phyloP scores from a whole-genome alignment of 2,113 vertebrate species.

The Gila orcuttii region DNA sequence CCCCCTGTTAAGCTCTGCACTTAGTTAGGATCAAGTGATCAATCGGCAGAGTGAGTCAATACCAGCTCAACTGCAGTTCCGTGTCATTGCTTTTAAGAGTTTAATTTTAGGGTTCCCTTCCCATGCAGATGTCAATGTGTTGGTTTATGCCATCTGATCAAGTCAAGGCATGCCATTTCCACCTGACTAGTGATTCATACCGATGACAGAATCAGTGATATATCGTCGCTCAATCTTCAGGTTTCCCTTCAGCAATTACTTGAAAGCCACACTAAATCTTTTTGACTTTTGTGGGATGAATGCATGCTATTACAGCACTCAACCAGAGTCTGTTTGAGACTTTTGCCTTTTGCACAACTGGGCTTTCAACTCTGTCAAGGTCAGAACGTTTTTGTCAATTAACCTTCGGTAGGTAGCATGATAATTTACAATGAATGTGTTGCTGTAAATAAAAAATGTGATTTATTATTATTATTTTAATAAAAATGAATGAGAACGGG shows the following conservation, averaged over 20 bases:
- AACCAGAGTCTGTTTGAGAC: neutral
- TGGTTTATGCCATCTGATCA: neutral
- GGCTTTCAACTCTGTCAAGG: slow-evolving; percentile 6
- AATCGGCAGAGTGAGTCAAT: neutral
- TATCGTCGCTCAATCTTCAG: neutral
- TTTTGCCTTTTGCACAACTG: neutral
- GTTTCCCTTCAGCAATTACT: neutral
- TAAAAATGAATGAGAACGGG: neutral
- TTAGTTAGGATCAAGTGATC: slow-evolving; percentile 20
- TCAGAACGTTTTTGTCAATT: neutral
- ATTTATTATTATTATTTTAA: neutral
- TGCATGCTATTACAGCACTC: neutral
- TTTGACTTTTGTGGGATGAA: slow-evolving; percentile 9
- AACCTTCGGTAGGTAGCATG: neutral
- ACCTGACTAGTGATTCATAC: neutral
- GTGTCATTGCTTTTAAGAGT: neutral
- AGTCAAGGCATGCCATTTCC: slow-evolving; percentile 3
- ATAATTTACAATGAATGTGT: neutral
- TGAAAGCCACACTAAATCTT: neutral
- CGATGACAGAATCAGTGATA: neutral
- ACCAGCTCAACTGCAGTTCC: neutral
- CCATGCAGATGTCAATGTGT: neutral
- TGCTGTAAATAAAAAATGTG: neutral
- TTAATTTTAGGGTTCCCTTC: neutral
- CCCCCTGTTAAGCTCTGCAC: neutral